Evolutionary conservation across 2,797 vertebrate species (phyloP).

Genomic region (Halcyon leucocephala): DNA sequence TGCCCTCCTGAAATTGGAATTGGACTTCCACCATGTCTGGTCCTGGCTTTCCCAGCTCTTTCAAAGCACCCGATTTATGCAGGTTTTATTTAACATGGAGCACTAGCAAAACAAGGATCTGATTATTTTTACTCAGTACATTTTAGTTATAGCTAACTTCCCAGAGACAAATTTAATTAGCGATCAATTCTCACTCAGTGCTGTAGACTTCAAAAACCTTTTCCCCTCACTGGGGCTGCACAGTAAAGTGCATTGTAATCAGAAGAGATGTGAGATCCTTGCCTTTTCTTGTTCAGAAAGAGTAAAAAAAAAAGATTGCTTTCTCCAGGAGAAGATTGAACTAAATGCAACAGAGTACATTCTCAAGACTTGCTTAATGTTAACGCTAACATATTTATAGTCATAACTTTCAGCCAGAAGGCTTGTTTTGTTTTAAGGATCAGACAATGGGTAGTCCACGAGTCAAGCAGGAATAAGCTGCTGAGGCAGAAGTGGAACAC

Average conservation of each 20-base stretch:
- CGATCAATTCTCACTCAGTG: not conserved
- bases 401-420: not conserved
- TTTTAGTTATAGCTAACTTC: slow-evolving; percentile 17
- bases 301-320: not conserved
- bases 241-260: slow-evolving; percentile 3
- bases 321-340: not conserved
- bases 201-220: not conserved
- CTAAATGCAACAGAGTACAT: not conserved
- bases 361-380: not conserved
- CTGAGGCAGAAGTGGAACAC: not conserved
- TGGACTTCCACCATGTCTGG: rapidly evolving
- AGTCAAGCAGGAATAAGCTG: not conserved
- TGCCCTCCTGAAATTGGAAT: not conserved
- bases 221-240: not conserved
- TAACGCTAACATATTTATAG: not conserved
- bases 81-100: not conserved
- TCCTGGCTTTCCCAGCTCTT: not conserved
- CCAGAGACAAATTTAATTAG: slow-evolving; percentile 39
- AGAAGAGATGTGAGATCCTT: not conserved
- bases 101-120: not conserved
- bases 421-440: not conserved
- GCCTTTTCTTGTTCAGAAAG: not conserved
- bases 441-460: not conserved
- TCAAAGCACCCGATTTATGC: not conserved
- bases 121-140: not conserved